These are phyloP conservation scores for Pelobates fuscus DNA, from an alignment of 2,113 vertebrate genomes.

Conservation along the genomic window DNA sequence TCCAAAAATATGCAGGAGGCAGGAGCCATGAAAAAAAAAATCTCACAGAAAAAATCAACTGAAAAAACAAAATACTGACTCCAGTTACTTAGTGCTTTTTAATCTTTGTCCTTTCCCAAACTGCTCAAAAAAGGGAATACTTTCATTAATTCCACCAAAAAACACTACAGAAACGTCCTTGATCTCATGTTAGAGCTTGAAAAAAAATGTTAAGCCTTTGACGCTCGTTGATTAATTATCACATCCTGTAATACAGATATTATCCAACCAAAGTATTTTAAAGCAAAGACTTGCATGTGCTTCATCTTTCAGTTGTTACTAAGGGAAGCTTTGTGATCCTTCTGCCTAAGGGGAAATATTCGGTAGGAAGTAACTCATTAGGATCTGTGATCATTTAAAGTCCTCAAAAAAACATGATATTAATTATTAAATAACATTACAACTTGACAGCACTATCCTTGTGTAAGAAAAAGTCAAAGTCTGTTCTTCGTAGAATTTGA, in stretches of 20 bases:
- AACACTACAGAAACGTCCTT: background rate
- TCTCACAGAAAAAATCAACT: background rate
- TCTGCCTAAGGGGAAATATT: slow-evolving; percentile 20
- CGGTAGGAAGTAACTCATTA: slow-evolving; percentile 45
- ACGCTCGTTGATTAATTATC: slow-evolving; percentile 42
- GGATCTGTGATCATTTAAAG: background rate
- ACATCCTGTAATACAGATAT: slow-evolving; percentile 45
- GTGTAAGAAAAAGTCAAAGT: too few species aligned
- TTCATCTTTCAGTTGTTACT: slow-evolving; percentile 38
- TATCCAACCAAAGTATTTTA: slow-evolving; percentile 30
- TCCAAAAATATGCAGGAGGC: too few species aligned
- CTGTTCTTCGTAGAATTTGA: too few species aligned
- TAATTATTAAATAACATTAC: too few species aligned
- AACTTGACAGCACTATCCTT: background rate
- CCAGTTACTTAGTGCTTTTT: too few species aligned
- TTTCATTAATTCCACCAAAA: slow-evolving; percentile 27
- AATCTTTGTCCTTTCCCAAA: slow-evolving; percentile 9
- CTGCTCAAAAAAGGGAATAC: background rate
- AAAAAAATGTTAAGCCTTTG: slow-evolving; percentile 12
- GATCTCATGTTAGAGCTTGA: slow-evolving; percentile 25
- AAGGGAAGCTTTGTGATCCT: slow-evolving; percentile 24
- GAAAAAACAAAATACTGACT: background rate
- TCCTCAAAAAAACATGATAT: too few species aligned
- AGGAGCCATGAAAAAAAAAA: too few species aligned
- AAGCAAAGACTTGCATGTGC: background rate